Base-by-base conservation (phyloP, 2,113 vertebrate species). In the Nothobranchius kuhntae region DNA sequence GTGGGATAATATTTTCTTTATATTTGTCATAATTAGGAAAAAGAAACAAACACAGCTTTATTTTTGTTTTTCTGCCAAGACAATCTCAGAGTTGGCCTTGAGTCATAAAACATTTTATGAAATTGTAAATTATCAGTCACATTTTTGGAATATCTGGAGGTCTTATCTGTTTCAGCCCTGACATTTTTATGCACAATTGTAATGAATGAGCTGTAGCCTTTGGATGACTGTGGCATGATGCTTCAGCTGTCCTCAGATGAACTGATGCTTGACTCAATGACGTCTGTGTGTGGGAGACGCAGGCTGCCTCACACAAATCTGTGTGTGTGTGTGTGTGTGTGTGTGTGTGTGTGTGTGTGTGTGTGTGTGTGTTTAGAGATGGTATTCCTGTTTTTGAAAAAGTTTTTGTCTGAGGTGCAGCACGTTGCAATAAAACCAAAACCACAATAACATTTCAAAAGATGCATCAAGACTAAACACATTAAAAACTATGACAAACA, bases 171-270 rank as follows among this genome's bases (percentile, higher is more conserved):
- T 71, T 68, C 15, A 42, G 66, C 11, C 65, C 1, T 9, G 45
- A 70, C 53, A 70, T 75, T 79, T 84, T 36, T 55, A 68, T 68
- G 65, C 71, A 36, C 73, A 73, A 67, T 77, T 77, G 81, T 83
- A 84, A 81, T 83, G 78, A 86, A 78, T 78, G 80, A 79, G 72
- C 71, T 55, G 71, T 82, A 80, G 80, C 77, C 71, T 55, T 69
- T 82, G 81, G 80, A 75, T 72, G 70, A 67, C 66, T 69, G 64
- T 82, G 76, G 80, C 68, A 26, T 84, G 81, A 85, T 73, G 15
- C 73, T 75, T 78, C 75, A 58, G 67, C 84, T 79, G 87, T 86
- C 89, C 90, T 91, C 65, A 51, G 44, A 64, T 89, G 85, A 92
- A 88, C 89, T 65, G 53, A 65, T n/a, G 3, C 46, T 63, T 71